These are phyloP conservation scores for Hyles vespertilio DNA, from an alignment of 1,140 invertebrate species.

Conservation along the genomic window DNA sequence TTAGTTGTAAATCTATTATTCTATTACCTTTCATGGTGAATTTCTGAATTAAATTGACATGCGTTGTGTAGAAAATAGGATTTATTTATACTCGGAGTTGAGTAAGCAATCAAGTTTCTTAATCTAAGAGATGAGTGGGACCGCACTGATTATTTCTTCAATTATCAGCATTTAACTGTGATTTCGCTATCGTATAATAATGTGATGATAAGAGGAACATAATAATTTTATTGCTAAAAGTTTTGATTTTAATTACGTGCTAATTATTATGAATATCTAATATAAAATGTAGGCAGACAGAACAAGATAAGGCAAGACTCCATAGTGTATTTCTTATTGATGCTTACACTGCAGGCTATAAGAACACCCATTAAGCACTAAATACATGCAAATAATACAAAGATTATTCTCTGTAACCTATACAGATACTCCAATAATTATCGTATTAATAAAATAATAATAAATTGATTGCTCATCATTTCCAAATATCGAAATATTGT, in stretches of 20 bases:
- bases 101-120: slow-evolving; percentile 9
- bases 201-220: slow-evolving; percentile 3
- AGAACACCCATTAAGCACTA: too few species aligned
- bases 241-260: slow-evolving; percentile 5
- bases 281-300: too few species aligned
- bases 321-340: too few species aligned
- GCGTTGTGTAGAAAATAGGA: neutral
- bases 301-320: too few species aligned
- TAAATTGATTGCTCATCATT: too few species aligned
- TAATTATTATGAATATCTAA: neutral
- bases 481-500: too few species aligned
- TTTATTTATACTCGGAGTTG: slow-evolving; percentile 7
- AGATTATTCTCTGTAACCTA: too few species aligned
- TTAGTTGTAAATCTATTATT: neutral
- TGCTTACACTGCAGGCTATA: too few species aligned
- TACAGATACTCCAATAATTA: too few species aligned
- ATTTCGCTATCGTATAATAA: slow-evolving; percentile 13
- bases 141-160: slow-evolving; percentile 8
- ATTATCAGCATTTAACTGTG: slow-evolving; percentile 12
- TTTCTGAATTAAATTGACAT: slow-evolving; percentile 1
- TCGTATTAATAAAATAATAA: too few species aligned
- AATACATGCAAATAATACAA: too few species aligned
- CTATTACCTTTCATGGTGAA: slow-evolving; percentile 13
- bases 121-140: slow-evolving; percentile 15
- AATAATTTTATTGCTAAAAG: slow-evolving; percentile 7